Evolutionary conservation across 2,888 invertebrate genomes (phyloP).

Genomic region (Dioctria linearis): DNA sequence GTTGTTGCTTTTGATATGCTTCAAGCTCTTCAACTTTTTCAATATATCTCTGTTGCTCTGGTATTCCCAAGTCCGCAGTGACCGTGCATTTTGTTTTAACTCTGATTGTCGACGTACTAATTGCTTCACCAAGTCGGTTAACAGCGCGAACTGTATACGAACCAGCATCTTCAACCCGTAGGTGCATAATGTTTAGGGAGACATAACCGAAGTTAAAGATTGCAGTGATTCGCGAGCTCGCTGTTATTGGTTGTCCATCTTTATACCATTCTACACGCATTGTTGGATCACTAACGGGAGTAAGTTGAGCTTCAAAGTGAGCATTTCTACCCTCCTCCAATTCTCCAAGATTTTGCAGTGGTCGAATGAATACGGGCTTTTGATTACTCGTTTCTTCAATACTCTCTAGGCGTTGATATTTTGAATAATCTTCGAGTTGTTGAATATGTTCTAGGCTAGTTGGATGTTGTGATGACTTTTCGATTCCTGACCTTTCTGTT

Average conservation of each 20-base stretch:
- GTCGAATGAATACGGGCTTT: conserved; percentile 89
- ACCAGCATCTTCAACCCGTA: conserved; percentile 98
- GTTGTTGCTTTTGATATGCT: conserved; percentile 85
- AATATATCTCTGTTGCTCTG: conserved; percentile 91
- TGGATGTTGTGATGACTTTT: conserved; percentile 91
- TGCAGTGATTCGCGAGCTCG: conserved; percentile 96
- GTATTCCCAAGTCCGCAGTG: conserved; percentile 89
- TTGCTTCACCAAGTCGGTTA: conserved; percentile 91
- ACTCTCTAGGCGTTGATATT: conserved; percentile 88
- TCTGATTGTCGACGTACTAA: conserved; percentile 84
- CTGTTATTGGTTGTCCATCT: conserved; percentile 94
- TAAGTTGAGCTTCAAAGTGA: conserved; percentile 93
- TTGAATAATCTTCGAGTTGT: conserved; percentile 91
- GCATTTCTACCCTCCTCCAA: conserved; percentile 92
- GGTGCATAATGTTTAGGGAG: conserved; percentile 98
- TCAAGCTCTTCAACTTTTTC: conserved; percentile 93
- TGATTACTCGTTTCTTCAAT: conserved; percentile 86
- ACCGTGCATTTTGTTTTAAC: conserved; percentile 86
- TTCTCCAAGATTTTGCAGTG: conserved; percentile 88
- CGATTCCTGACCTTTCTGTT: conserved; percentile 86
- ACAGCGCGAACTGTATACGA: conserved; percentile 93
- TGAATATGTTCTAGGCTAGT: conserved; percentile 92
- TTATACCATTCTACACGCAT: conserved; percentile 97
- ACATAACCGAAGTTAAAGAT: conserved; percentile 99
- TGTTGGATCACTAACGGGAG: conserved; percentile 92